Percentiles rank a stretch among this genome's conserved stretches.
Evolutionary conservation across 23 tunicate species (phyloP).

Genomic region (Ciona savignyi): DNA sequence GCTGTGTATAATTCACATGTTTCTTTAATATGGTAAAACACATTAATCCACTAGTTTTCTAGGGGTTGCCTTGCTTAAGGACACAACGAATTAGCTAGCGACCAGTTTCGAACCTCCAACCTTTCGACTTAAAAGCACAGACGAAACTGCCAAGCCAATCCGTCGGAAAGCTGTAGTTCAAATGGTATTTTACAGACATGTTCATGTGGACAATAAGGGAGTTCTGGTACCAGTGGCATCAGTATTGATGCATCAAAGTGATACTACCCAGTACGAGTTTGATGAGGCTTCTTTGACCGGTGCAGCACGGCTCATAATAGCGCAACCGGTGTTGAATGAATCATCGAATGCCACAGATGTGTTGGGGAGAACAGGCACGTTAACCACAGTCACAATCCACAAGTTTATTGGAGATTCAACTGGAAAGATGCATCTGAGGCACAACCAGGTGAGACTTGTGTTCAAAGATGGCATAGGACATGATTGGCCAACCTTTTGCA

Average conservation of each 20-base stretch:
- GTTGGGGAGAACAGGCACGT: constrained; percentile 7
- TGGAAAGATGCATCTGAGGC: constrained; percentile 12
- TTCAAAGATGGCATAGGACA: too few species aligned
- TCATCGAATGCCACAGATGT: constrained; percentile 3
- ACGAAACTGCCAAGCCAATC: too few species aligned
- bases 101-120: too few species aligned
- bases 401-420: constrained; percentile 22
- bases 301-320: constrained; percentile 21
- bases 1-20: too few species aligned
- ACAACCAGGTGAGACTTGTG: constrained; percentile 8
- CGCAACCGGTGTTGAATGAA: neutral
- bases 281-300: constrained; percentile 19
- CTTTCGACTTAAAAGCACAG: too few species aligned
- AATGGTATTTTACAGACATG: too few species aligned
- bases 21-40: too few species aligned
- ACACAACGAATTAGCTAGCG: too few species aligned
- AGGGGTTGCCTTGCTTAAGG: too few species aligned
- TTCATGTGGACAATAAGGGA: constrained; percentile 24
- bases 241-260: constrained; percentile 3
- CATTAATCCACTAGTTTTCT: too few species aligned
- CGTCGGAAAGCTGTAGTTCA: too few species aligned
- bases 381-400: neutral
- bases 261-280: constrained; percentile 1
- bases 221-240: constrained; percentile 18
- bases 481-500: too few species aligned